Base-by-base conservation (phyloP, 2,113 vertebrate species). In the Halichoerus grypus region DNA sequence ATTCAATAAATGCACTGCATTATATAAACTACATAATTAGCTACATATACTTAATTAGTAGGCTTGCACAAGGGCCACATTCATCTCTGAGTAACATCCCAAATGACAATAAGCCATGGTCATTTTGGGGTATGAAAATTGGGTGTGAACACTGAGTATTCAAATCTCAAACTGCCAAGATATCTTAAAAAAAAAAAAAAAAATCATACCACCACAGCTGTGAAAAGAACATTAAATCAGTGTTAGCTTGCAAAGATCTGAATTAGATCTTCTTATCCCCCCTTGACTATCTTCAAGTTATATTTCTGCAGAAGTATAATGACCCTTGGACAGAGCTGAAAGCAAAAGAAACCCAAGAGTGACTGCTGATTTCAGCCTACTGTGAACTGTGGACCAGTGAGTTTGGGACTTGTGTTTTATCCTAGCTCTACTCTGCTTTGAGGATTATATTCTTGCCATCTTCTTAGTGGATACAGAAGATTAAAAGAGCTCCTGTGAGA, bases 361-460 rank as follows among this genome's bases (percentile, higher is more conserved):
- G 82, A 92, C 36, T 76, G 16, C 28, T 79, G 72, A 72, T 57
- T 87, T 96, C 28, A 97, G 51, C 51, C n/a, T n/a, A 46, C 61
- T 49, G 49, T 93, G 67, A 90, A 67, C 31, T 5, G 31, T 26
- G 33, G 33, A 46, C 49, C 53, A 74, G 4, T 93, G 65, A 83
- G 39, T 79, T 15, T 91, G 72, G 22, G 26, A 89, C 15, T n/a
- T 93, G 31, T 18, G 19, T 88, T 91, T 97, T 79, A 93, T 97
- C 49, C 28, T 65, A 46, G 13, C 7, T 57, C 10, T 81, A 10
- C 19, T 95, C 21, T 88, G 39, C 72, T 95, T 95, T 95, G 61
- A 91, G 33, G 67, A 88, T 97, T 96, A 83, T 80, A 65, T 87
- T 91, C 36, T 95, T 97, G 39, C 46, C 31, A 80, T 89, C 65